Base-by-base conservation (phyloP, 2,888 invertebrate species). In the Tachina lurida region DNA sequence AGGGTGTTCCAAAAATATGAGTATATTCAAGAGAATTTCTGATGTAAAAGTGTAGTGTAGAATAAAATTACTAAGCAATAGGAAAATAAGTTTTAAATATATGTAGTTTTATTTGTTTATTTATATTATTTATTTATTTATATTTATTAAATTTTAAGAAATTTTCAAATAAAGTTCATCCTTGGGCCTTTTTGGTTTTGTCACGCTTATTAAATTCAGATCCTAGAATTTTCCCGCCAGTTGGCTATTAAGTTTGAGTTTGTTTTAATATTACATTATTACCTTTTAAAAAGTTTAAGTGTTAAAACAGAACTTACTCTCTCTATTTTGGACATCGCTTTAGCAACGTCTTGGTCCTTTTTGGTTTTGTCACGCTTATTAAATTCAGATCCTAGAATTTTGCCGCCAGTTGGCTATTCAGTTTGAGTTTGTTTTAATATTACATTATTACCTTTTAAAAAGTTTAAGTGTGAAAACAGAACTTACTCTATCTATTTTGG, bases 401-500 rank as follows among this genome's bases (percentile, higher is more conserved):
- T 65, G 9, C 8, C 17, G 5, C 10, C 22, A 10, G 15, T 5
- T 22, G 5, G 17, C 73, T 60, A 17, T 31, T 31, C 0, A 7
- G 31, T 31, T 60, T 49, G 39, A 60, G 9, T 49, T 67, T 10
- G 12, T 31, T n/a, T 22, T 2, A 31, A 58, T 47, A 49, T 47
- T 4, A 9, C 5, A 7, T 39, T 47, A n/a, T 47, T 10, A 17
- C 4, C 19, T 52, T 41, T 17, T 19, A 49, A 22, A 17, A n/a
- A n/a, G n/a, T 3, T 49, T 10, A 10, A 39, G 17, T 10, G 7
- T 56, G 45, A 17, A 12, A n/a, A n/a, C 41, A 15, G 13, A 47
- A 68, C 68, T 67, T 77, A 67, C 76, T 31, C 47, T 45, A 1
- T 1, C 8, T 0, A 78, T 43, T 80, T 80, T 80, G 4, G 80